These are phyloP conservation scores for Chaetodon auriga DNA, from an alignment of 2,113 vertebrate genomes.

Conservation along the genomic window DNA sequence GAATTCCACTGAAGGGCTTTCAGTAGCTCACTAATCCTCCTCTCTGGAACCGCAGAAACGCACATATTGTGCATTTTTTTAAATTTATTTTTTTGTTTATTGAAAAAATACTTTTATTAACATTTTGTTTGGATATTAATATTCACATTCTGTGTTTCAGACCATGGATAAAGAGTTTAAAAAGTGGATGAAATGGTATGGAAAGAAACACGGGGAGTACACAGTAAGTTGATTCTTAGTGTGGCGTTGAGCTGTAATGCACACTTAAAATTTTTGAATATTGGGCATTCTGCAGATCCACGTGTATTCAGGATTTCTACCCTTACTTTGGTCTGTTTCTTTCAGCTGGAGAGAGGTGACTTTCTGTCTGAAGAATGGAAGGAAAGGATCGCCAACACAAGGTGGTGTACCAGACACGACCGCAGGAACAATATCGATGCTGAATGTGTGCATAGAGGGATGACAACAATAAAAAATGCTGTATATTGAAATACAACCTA, in stretches of 20 bases:
- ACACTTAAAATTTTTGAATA: not conserved
- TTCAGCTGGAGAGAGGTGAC: slow-evolving; percentile 97
- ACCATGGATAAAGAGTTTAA: slow-evolving; percentile 98
- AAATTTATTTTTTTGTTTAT: not conserved
- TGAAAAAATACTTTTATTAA: too few species aligned
- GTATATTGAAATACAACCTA: not conserved
- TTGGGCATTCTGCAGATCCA: not conserved
- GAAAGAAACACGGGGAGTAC: slow-evolving; percentile 99
- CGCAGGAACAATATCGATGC: not conserved
- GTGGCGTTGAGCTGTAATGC: not conserved
- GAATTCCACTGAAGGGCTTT: not conserved
- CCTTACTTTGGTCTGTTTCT: slow-evolving; percentile 21
- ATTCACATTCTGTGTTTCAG: slow-evolving; percentile 77
- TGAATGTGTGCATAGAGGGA: not conserved
- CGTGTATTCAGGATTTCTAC: not conserved
- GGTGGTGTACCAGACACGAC: slow-evolving; percentile 81
- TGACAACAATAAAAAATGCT: not conserved
- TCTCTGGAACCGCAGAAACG: not conserved
- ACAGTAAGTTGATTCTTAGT: slow-evolving; percentile 89
- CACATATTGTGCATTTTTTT: not conserved
- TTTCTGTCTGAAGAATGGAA: slow-evolving; percentile 99
- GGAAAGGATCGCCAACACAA: slow-evolving; percentile 98
- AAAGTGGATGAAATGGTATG: slow-evolving; percentile 99
- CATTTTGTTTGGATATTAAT: not conserved
- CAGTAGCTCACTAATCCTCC: not conserved